Base-by-base conservation (phyloP, 2,888 invertebrate genomes). In the Cartodere bifasciata region DNA sequence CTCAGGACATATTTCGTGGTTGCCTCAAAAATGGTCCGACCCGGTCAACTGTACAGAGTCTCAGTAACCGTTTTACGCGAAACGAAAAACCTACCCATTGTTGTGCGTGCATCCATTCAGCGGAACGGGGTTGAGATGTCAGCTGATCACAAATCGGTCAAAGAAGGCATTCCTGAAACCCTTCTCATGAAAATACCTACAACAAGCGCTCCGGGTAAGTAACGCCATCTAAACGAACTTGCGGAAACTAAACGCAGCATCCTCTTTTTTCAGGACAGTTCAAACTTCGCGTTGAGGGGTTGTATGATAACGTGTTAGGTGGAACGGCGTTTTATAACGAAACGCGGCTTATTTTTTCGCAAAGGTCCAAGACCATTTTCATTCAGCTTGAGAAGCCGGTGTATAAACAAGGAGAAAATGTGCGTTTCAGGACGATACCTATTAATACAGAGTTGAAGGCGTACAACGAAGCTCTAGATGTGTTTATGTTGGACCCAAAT, bases 371-470 rank as follows among this genome's bases (percentile, higher is more conserved):
- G 80, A 91, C 94, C 1, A 86, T 94, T 39, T 91, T 94, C 55
- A 83, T 95, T 43, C 92, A 92, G 60, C 76, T 87, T 48, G 91
- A 94, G 56, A 91, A 91, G 53, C 94, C 94, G 0, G 75, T 92
- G 4, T 95, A 95, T 52, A 90, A 80, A 75, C 92, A 94, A 58
- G 79, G 84, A 4, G 86, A 94, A 58, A 83, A 68, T 34, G 75
- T 92, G 1, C 71, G 77, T 33, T 91, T 95, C 58, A 75, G 95
- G 22, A 78, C 87, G 4, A 83, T 95, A 42, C 94, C 94, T 0
- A 87, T 95, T 47, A 83, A 85, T 50, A 90, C 90, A 0, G 88
- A 91, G 52, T 62, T 95, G 41, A 85, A 83, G 57, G 85, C 92
- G 0, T 90, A 86, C 55, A 82, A 86, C 41, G 83, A 84, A 53